Conservation (phyloP, 2,888 invertebrate species). For the Synanthedon andrenaeformis region DNA sequence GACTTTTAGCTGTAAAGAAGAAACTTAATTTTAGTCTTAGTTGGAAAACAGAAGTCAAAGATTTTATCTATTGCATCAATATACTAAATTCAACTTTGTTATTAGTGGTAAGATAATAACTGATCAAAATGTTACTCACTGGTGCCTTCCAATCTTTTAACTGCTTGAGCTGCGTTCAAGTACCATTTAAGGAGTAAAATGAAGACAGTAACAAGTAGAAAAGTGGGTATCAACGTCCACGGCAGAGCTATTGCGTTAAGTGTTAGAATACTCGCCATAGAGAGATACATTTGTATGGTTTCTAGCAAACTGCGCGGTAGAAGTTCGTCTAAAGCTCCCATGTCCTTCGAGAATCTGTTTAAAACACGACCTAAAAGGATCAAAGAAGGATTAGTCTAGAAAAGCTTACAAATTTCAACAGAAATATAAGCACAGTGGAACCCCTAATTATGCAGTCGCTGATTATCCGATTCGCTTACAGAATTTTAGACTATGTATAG, state of each 20-base stretch:
- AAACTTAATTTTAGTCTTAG: too few relatives aligned
- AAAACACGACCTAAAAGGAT: constrained; percentile 75
- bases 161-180: constrained; percentile 75
- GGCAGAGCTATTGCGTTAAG: constrained; percentile 74
- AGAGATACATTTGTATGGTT: constrained; percentile 69
- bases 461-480: too few relatives aligned
- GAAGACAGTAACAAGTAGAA: constrained; percentile 69
- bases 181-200: constrained; percentile 72
- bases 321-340: constrained; percentile 83
- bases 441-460: too few relatives aligned
- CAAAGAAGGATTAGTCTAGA: too few relatives aligned
- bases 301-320: constrained; percentile 78
- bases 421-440: too few relatives aligned
- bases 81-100: too few relatives aligned
- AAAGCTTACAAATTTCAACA: too few relatives aligned
- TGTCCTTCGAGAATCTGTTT: constrained; percentile 85
- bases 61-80: too few relatives aligned
- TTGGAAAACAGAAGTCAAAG: too few relatives aligned
- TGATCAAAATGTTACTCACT: constrained; percentile 42
- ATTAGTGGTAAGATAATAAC: too few relatives aligned
- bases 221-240: constrained; percentile 70
- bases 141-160: constrained; percentile 75
- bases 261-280: constrained; percentile 67
- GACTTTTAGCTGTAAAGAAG: constrained; percentile 75
- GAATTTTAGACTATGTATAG: too few relatives aligned